These are phyloP conservation scores for Apodemus speciosus DNA, from an alignment of 2,113 vertebrate genomes.

Conservation along the genomic window DNA sequence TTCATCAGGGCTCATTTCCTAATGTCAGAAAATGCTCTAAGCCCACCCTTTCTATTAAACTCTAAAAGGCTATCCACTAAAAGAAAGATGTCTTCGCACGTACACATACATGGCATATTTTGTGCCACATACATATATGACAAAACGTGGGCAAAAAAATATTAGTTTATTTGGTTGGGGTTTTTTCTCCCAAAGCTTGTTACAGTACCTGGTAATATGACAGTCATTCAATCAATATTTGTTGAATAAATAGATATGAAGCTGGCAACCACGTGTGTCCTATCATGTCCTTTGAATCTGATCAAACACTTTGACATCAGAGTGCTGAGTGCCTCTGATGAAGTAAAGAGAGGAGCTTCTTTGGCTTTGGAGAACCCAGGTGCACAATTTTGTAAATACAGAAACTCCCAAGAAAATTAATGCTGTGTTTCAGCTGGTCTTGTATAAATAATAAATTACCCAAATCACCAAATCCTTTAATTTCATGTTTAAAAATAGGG, in stretches of 20 bases:
- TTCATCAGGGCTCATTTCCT: not conserved
- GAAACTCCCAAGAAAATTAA: slow-evolving; percentile 80
- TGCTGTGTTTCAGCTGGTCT: slow-evolving; percentile 67
- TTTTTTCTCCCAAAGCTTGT: not conserved
- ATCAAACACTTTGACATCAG: not conserved
- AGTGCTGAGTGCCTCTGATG: not conserved
- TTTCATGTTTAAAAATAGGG: slow-evolving; percentile 80
- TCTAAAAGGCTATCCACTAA: not conserved
- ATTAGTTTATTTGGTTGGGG: not conserved
- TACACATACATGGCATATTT: not conserved
- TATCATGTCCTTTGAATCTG: not conserved
- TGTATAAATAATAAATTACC: slow-evolving; percentile 82
- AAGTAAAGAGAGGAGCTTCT: not conserved
- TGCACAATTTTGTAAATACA: slow-evolving; percentile 27
- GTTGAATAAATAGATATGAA: slow-evolving; percentile 32
- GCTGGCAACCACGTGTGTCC: not conserved
- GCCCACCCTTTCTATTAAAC: not conserved
- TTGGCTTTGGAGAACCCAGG: slow-evolving; percentile 15
- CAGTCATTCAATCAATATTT: not conserved
- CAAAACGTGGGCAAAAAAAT: not conserved
- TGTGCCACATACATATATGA: not conserved
- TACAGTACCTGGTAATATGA: not conserved
- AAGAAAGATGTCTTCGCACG: not conserved
- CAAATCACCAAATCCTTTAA: slow-evolving; percentile 75
- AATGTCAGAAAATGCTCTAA: not conserved